Conservation (phyloP, 2,888 invertebrate species). For the Rotaria magnacalcarata region DNA sequence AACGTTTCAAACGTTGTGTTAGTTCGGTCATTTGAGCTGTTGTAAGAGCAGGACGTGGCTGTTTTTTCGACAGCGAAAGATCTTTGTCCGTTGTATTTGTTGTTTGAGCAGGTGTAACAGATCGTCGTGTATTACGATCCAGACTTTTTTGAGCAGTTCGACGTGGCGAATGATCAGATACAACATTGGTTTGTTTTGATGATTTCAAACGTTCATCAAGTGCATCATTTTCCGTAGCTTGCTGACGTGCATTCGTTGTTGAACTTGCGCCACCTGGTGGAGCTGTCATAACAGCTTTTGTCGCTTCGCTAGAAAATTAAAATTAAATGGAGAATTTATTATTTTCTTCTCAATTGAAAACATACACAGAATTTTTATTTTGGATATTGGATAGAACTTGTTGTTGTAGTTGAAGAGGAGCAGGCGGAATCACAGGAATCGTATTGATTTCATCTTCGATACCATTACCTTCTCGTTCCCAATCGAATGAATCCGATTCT, state of each 20-base stretch:
- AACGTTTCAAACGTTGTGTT: neutral
- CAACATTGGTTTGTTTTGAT: neutral
- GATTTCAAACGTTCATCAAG: slow-evolving; percentile 16
- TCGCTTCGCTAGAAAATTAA: neutral
- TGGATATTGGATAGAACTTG: neutral
- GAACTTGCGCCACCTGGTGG: neutral
- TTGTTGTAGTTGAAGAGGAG: neutral
- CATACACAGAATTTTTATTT: slow-evolving; percentile 16
- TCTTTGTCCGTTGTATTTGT: neutral
- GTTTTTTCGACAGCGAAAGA: neutral
- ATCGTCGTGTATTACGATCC: neutral
- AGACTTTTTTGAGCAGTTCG: slow-evolving; percentile 14
- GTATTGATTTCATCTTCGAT: slow-evolving; percentile 14
- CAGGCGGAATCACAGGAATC: neutral
- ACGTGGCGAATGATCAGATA: slow-evolving; percentile 29
- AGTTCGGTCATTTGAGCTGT: slow-evolving; percentile 8
- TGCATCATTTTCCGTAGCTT: slow-evolving; percentile 8
- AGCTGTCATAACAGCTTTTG: slow-evolving; percentile 6
- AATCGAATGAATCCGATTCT: slow-evolving; percentile 85
- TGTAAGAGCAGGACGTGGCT: neutral
- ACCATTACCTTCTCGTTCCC: slow-evolving; percentile 68
- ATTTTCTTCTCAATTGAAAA: neutral
- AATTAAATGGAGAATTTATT: neutral
- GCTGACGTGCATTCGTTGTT: neutral
- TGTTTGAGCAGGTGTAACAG: neutral